Evolutionary conservation across 2,888 invertebrate species (phyloP), one percentile per base, ranked within the genome.

Genomic region (Bombylius major): DNA sequence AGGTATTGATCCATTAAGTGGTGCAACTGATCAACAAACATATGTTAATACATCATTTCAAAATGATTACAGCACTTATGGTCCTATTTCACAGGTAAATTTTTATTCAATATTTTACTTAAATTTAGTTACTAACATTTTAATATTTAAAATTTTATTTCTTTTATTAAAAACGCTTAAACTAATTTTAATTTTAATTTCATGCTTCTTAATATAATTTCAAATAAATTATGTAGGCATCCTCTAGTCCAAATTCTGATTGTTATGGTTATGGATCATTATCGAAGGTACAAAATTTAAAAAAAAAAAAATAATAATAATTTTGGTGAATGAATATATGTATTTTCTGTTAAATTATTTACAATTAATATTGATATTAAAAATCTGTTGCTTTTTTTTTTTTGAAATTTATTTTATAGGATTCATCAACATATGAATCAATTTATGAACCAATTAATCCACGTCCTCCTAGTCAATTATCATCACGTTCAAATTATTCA

Each of bases 401-500:
- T 69, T 23, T 23, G 23, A 23, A 23, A 23, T 23, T 23, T 23
- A 23, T 23, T n/a, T 8, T 23, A 47, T 76, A 84, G 75, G 79
- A 80, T 44, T 84, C 83, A 1, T 82, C 83, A 4, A 87, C 86
- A 1, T 92, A 92, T 73, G 92, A 92, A 71, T 90, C 91, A 33
- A 84, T 92, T 62, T 92, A 92, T 72, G 92, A 92, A 66, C 92
- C 92, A n/a, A 91, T 92, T 61, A 89, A 88, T 74, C 87, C 88
- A n/a, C 80, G 86, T 44, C 84, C 87, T 53, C 81, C 85, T 11
- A 85, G 82, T 64, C 82, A 85, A 63, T 74, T 84, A 69, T 84
- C 85, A 1, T 77, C 79, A 6, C 75, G 80, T 47, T 81, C 83
- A 32, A 84, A 83, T 65, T 85, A 83, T 67, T 82, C 84, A 4